Base-by-base conservation (phyloP, 2,888 invertebrate genomes). In the Frankliniella intonsa region DNA sequence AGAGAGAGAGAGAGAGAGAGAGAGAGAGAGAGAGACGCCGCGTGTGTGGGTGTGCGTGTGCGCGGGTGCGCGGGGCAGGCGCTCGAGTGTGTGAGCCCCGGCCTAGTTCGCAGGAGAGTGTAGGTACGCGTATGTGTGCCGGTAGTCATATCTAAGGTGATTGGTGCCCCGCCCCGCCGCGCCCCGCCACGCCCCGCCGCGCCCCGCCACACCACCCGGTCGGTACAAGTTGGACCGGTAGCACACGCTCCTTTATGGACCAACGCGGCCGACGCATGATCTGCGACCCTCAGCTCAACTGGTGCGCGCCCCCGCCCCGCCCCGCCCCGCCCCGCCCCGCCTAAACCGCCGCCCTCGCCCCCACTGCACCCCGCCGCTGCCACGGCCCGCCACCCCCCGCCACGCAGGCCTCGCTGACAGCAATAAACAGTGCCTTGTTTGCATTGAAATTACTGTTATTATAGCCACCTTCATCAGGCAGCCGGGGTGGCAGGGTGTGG, bases 371-470 rank as follows among this genome's bases (percentile, higher is more conserved):
- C 22, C 25, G 69, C 22, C 69, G 55, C 22, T 12, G 55, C 55
- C 55, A 14, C 0, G 14, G 5, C 14, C 55, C 11, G 14, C 55
- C 55, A 14, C 55, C 17, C 55, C 55, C 14, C 55, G 19, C 55
- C 14, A 19, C 69, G 22, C 22, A 5, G 55, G 1, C 38, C 38
- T 38, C 55, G 55, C 69, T 25, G 69, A n/a, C 69, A 22, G 22
- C 25, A 22, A 76, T 76, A 76, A 76, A 76, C 69, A 76, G 69
- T 76, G 12, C 69, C 69, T 76, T 76, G 69, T 76, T 76, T 76
- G 69, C 69, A 76, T 76, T 76, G 69, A 76, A 22, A 76, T 76
- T 76, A 76, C 69, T 76, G 69, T 76, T 76, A 76, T 76, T 76
- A 76, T 25, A 25, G 69, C 69, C 69, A 25, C 69, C 69, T 76